A percentile compares a stretch with the other conserved stretches of the same genome.
Conservation (phyloP, 2,797 vertebrate species). For the Chaetophractus vellerosus region DNA sequence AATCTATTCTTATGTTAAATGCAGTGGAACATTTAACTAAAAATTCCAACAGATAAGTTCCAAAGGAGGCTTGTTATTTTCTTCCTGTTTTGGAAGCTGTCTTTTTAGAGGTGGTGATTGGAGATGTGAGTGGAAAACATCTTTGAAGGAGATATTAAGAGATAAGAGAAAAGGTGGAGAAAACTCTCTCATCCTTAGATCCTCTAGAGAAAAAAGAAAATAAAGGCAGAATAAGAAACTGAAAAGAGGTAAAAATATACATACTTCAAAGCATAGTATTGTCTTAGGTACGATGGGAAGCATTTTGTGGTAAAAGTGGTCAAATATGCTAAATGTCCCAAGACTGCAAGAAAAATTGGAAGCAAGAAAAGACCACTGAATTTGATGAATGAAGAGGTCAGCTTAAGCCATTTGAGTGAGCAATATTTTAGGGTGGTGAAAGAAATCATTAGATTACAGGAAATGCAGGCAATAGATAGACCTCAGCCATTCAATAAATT, state of each 20-base stretch:
- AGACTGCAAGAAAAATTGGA: conserved; percentile 68
- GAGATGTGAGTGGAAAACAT: not conserved
- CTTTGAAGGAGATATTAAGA: not conserved
- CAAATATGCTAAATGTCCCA: conserved; percentile 55
- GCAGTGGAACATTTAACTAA: not conserved
- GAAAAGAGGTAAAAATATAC: not conserved
- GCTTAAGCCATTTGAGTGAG: conserved; percentile 18
- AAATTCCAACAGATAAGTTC: conserved; percentile 45
- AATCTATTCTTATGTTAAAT: conserved; percentile 36
- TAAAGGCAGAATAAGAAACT: conserved; percentile 16
- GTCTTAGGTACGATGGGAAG: not conserved
- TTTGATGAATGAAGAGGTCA: conserved; percentile 49
- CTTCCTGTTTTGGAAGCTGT: not conserved
- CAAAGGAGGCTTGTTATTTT: not conserved
- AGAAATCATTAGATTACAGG: not conserved
- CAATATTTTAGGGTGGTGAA: not conserved
- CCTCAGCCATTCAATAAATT: not conserved
- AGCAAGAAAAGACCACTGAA: not conserved
- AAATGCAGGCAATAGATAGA: not conserved
- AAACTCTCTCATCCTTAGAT: conserved; percentile 1
- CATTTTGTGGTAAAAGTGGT: conserved; percentile 1
- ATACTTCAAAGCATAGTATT: not conserved
- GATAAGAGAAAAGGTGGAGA: not conserved
- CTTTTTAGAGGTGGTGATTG: not conserved
- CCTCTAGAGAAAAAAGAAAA: conserved; percentile 13